phyloP scores from a whole-genome alignment of 2,888 invertebrate genomes.

The Cataglyphis albicans region DNA sequence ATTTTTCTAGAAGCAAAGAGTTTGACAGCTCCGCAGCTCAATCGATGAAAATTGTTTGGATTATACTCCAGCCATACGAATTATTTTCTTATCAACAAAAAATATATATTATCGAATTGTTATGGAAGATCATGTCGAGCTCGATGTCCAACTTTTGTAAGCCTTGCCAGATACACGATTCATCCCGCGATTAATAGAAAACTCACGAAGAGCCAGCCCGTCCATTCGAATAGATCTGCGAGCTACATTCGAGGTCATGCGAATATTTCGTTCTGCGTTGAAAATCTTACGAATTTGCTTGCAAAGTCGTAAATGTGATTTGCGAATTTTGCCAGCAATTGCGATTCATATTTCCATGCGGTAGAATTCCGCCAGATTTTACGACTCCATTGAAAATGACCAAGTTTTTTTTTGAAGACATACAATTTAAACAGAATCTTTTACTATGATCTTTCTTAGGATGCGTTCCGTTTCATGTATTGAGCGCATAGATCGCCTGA shows the following conservation, averaged over 20 bases:
- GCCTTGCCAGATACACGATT: slow-evolving; percentile 71
- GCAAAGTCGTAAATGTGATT: neutral
- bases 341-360: slow-evolving; percentile 3
- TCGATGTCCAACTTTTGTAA: slow-evolving; percentile 63
- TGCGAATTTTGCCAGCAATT: neutral
- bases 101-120: neutral
- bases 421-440: neutral
- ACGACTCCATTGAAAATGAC: neutral
- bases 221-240: slow-evolving; percentile 70
- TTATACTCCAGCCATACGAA: neutral
- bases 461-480: too few relatives aligned
- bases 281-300: neutral
- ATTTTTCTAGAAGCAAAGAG: neutral
- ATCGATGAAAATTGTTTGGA: neutral
- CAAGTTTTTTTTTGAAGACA: neutral
- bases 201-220: slow-evolving; percentile 78
- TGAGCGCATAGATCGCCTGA: too few relatives aligned
- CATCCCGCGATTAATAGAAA: slow-evolving; percentile 71
- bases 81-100: neutral
- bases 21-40: neutral
- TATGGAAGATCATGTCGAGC: neutral
- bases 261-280: slow-evolving; percentile 66
- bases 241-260: slow-evolving; percentile 18
- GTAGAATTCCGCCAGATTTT: neutral
- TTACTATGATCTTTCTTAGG: slow-evolving; percentile 6